Evolutionary conservation across 2,797 vertebrate species (phyloP).

Genomic region (Etheostoma nigrum): DNA sequence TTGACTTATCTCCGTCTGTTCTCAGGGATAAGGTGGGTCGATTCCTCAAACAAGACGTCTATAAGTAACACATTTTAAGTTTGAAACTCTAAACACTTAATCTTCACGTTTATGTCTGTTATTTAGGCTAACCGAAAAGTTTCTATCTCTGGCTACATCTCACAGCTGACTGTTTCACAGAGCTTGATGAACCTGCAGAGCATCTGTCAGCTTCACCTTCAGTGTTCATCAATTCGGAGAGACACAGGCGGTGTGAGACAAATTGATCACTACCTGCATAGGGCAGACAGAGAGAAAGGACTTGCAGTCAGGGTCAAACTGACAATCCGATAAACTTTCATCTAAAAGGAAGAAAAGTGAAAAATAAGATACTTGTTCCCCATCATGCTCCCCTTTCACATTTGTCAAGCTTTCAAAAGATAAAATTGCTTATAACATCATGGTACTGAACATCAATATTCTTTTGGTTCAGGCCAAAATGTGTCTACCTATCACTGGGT

Average conservation of each 20-base stretch:
- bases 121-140: neutral
- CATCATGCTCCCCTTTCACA: neutral
- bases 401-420: neutral
- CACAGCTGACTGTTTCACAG: neutral
- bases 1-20: neutral
- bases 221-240: neutral
- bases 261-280: neutral
- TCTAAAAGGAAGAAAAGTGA: neutral
- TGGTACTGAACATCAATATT: neutral
- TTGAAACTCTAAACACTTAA: neutral
- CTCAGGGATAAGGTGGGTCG: neutral
- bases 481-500: neutral
- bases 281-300: neutral
- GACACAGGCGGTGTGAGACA: neutral
- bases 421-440: neutral
- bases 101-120: neutral
- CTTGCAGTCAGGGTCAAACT: neutral
- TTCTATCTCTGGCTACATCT: neutral
- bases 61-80: neutral
- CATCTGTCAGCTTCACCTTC: neutral
- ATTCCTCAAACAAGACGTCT: neutral
- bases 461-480: neutral
- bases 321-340: constrained; percentile 4
- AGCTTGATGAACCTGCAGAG: neutral
- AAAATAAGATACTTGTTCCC: neutral